Base-by-base conservation (phyloP, 2,888 invertebrate species). In the Lamellibrachia satsuma region DNA sequence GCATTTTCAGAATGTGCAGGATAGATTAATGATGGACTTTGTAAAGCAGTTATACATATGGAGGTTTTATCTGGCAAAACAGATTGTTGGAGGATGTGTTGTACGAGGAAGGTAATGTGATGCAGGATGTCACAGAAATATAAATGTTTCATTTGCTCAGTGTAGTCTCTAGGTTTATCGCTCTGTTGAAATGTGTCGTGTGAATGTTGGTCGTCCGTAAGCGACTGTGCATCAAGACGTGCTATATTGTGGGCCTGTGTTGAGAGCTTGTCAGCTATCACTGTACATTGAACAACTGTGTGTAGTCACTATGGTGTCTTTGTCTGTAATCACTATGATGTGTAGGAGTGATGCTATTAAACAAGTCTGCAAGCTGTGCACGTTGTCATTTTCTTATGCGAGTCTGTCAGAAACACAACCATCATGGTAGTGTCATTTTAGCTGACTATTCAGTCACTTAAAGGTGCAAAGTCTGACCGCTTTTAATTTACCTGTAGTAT, bases 301-400 rank as follows among this genome's bases (percentile, higher is more conserved):
- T 75, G 75, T 75, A 75, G 75, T 75, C 75, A n/a, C 75, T 75
- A 75, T 75, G 75, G 75, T 75, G 75, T 75, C 75, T 75, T 0
- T 39, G 75, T 75, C 60, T 75, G 60, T 75, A 75, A 22, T 75
- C 75, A 75, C 75, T 75, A 22, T 75, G 75, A n/a, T 75, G 75
- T 75, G 75, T 75, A 75, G 75, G 75, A 75, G 75, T 75, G 75
- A 75, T 75, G 75, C 75, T 75, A 75, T 75, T 75, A 75, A 75
- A 75, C 75, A 75, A 75, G 75, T 75, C 75, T 75, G 75, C 75
- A 75, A 75, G 75, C 75, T 75, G 75, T 15, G 6, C 75, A 15
- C 6, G 75, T 75, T 75, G 75, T 75, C 75, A 75, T 4, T 22
- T 75, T 15, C 75, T 75, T 75, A 2, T 75, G 75, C 55, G 8